Evolutionary conservation across 2,113 vertebrate genomes (phyloP), one percentile per base, ranked within the genome.

Genomic region (Bos indicus): DNA sequence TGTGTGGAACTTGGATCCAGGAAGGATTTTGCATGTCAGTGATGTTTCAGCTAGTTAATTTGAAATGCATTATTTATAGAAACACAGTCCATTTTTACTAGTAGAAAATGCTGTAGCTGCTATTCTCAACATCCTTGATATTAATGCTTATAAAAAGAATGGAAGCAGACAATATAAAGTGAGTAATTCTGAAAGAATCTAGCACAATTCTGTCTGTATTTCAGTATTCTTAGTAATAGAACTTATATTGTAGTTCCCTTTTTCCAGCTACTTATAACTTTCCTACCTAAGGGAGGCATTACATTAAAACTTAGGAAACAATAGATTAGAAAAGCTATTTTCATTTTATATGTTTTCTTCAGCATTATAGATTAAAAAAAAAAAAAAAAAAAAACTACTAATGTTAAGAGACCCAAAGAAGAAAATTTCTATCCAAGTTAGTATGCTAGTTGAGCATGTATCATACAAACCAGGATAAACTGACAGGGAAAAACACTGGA

Each of bases 11-110:
- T 96, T 62, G 96, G 85, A 98, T 84, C 60, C 5, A 28, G 4
- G 95, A 96, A 74, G 30, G 14, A 90, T 90, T 98, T 71, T 93
- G 28, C 23, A 84, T 57, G 62, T 85, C 93, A 97, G 51, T n/a
- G 28, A 81, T 95, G 40, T 48, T 96, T 60, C 74, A 87, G 43
- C 78, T 85, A 78, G 23, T 90, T 98, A 94, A 98, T 98, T 96
- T 97, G 36, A 98, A 97, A 97, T 91, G n/a, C 17, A 83, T 96
- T 97, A 96, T 90, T 98, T 98, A 96, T 59, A 80, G 92, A 52
- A 96, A 8, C 93, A 6, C 89, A 16, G 33, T 81, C 86, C 71
- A 92, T 60, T 90, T 92, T 88, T 88, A 97, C 90, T 93, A 78
- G 30, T 48, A 88, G 82, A 97, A 95, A 96, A 91, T 43, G 46